A percentile compares a stretch with the other conserved stretches of the same genome.
phyloP scores from a whole-genome alignment of 2,113 vertebrate species.

The Andinoacara biseriatus region DNA sequence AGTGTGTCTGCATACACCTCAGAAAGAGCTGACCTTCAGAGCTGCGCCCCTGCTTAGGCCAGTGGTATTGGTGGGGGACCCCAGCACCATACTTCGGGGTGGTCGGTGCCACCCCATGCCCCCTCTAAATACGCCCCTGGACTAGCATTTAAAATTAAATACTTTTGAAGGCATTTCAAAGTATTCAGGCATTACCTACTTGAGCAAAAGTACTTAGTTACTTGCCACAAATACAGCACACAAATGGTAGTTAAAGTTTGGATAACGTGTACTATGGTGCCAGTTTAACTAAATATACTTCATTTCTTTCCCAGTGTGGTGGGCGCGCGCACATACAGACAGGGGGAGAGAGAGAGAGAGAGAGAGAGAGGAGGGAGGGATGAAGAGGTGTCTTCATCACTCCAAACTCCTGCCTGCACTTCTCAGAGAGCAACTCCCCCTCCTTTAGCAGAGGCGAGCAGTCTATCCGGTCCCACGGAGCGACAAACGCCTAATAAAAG shows the following conservation, averaged over 20 bases:
- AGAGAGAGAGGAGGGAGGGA: neutral
- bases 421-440: slow-evolving; percentile 47
- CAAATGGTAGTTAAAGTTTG: neutral
- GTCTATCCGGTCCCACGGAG: slow-evolving; percentile 21
- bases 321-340: neutral
- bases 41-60: too few species aligned
- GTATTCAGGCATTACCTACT: neutral
- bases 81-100: neutral
- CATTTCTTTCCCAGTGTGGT: too few species aligned
- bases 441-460: slow-evolving; percentile 35
- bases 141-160: neutral
- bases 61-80: too few species aligned
- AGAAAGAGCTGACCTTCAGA: too few species aligned
- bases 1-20: too few species aligned
- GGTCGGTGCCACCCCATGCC: neutral
- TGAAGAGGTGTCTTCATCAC: slow-evolving; percentile 49
- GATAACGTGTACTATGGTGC: neutral
- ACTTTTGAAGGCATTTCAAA: neutral
- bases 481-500: neutral
- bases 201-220: neutral
- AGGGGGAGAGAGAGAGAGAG: slow-evolving; percentile 6
- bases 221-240: neutral
- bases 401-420: slow-evolving; percentile 55
- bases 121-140: neutral
- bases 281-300: neutral